Evolutionary conservation across 1,140 invertebrate species (phyloP), one percentile per base, ranked within the genome.

Genomic region (Lepeophtheirus salmonis): DNA sequence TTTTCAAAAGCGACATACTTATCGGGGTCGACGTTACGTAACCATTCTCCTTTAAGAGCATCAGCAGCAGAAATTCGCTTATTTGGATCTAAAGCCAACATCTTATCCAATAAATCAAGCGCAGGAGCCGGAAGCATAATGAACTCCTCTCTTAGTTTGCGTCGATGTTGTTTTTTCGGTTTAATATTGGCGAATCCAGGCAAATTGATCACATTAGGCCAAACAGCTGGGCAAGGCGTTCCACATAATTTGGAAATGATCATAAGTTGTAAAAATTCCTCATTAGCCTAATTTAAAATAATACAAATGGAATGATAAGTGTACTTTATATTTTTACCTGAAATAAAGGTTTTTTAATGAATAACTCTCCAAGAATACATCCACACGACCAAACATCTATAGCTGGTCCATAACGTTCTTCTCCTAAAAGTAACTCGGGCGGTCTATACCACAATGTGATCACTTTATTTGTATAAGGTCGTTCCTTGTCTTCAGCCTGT

Each of bases 341-440:
- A 72, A 99, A 99, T 23, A 99, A 78, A 3, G 96, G 94, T 67
- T 90, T 87, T 68, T 92, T 96, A 2, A 82, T 79, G 71, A 98
- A 99, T 26, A 99, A 75, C 76, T 99, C 95, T 1, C 92, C 96
- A 24, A 99, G 76, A 67, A 99, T 99, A 70, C 96, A 99, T 21
- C 95, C 96, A 73, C 91, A 95, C 68, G 91, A 97, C 96, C 96
- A 99, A 14, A 99, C 87, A 74, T 99, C 96, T 65, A 99, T 94
- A 0, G 92, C 84, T 6, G 95, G 89, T 0, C 92, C 94, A 72
- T 99, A 99, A 57, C 91, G 78, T 73, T 98, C 95, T 72, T 97
- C 94, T 2, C 96, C 96, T 0, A 99, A 74, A 41, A 99, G 73
- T 55, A 99, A 73, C 72, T 99, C 96, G 0, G 96, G 96, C 12